A percentile compares a stretch with the other conserved stretches of the same genome.
These are phyloP conservation scores for Helarctos malayanus DNA, from an alignment of 2,797 vertebrate genomes.

Conservation along the genomic window DNA sequence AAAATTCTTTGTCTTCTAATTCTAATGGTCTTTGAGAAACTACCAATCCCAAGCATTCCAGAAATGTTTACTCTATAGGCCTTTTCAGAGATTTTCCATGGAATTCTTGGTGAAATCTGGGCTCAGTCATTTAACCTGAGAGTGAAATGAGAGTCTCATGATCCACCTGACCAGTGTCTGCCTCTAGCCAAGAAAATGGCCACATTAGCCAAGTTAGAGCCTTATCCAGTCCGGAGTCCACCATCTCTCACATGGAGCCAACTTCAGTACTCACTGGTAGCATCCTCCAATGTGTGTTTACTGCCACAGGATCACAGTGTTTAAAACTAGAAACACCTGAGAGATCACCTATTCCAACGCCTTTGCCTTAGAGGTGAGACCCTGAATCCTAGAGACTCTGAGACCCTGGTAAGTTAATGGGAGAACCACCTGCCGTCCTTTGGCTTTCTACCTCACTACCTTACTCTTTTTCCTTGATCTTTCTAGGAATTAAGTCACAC, in stretches of 20 bases:
- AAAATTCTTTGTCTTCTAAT: neutral
- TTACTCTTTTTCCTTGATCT: neutral
- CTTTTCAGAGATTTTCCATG: neutral
- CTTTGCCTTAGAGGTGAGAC: neutral
- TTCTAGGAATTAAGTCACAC: neutral
- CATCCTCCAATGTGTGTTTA: neutral
- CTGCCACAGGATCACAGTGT: neutral
- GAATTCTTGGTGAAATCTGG: slow-evolving; percentile 8
- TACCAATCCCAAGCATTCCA: neutral
- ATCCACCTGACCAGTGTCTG: too few relatives aligned
- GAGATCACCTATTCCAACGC: neutral
- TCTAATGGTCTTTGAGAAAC: neutral
- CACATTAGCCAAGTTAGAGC: neutral
- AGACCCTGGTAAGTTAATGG: neutral
- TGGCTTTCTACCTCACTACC: neutral
- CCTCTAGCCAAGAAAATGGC: neutral
- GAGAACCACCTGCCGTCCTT: neutral
- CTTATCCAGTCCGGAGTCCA: neutral
- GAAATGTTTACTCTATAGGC: neutral
- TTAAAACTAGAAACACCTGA: neutral
- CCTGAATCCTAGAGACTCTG: neutral
- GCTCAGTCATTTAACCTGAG: neutral
- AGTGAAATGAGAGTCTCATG: neutral
- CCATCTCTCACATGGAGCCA: neutral
- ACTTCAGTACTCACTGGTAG: neutral